Evolutionary conservation across 2,113 vertebrate genomes (phyloP), one percentile per base, ranked within the genome.

Genomic region (Agelaius tricolor): DNA sequence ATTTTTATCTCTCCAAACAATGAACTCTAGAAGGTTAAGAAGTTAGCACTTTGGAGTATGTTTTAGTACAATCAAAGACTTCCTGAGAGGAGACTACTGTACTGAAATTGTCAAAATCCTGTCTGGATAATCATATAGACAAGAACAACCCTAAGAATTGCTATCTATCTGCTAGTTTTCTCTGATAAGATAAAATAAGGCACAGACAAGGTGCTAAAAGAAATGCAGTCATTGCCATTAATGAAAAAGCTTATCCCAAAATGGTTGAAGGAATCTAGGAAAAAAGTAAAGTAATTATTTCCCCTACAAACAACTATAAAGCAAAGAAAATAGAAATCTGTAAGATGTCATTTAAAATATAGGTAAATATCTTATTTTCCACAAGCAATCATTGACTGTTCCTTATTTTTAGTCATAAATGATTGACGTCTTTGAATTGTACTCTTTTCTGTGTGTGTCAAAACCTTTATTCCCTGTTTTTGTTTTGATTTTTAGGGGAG

Each of bases 1-100:
- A 87, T 94, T 92, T 90, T 73, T 63, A 62, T 89, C 93, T 97
- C 74, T 85, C 47, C 46, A 95, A 94, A 96, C 82, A 95, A 94
- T 89, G 96, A 84, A 74, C 71, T 94, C 63, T 43, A 65, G 68
- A 94, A 97, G 84, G 59, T 74, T 76, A 63, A 89, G 71, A 85
- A 92, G 94, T 66, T 92, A 79, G 67, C 63, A 84, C 61, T 87
- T 84, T 51, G 81, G 49, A 83, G 26, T 67, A 47, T 55, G 33
- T 52, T 93, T 92, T 82, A 82, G 62, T 90, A 58, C 35, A 94
- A 67, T 85, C 66, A 67, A 85, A 94, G 18, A 21, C 63, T 78
- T 90, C 33, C 41, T 66, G n/a, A 91, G 69, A 87, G 57, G 14
- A 87, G 22, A 28, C 26, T 93, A 75, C 85, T 83, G 51, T 67